Percentiles rank a stretch among this genome's conserved stretches.
These are phyloP conservation scores for Drosophila yakuba DNA, from an alignment of 1,140 invertebrate genomes.

Conservation along the genomic window DNA sequence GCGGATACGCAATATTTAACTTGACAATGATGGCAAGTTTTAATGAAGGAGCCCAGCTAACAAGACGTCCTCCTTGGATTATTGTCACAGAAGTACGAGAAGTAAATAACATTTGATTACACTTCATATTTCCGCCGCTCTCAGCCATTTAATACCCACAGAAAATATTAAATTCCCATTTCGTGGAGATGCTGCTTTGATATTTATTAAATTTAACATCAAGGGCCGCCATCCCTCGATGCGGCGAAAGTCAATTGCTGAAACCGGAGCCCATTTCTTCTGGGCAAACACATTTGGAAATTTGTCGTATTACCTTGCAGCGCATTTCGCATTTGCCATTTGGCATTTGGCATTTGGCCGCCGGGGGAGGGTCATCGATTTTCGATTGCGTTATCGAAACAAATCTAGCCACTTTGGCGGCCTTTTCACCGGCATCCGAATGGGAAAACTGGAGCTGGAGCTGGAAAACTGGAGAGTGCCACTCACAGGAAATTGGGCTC, in stretches of 20 bases:
- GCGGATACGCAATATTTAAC: constrained; percentile 44
- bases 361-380: constrained; percentile 57
- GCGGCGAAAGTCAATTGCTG: constrained; percentile 32
- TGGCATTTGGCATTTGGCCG: constrained; percentile 39
- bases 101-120: constrained; percentile 41
- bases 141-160: constrained; percentile 44
- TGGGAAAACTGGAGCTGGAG: constrained; percentile 6
- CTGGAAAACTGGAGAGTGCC: constrained; percentile 24
- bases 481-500: constrained; percentile 55
- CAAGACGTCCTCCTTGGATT: constrained; percentile 8
- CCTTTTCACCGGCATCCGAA: constrained; percentile 18
- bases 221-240: constrained; percentile 2
- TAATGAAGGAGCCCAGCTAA: constrained; percentile 4
- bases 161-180: constrained; percentile 54
- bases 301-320: constrained; percentile 54
- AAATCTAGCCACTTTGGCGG: constrained; percentile 61
- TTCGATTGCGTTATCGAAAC: constrained; percentile 66
- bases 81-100: constrained; percentile 11
- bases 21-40: constrained; percentile 12
- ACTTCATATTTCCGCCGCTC: constrained; percentile 10
- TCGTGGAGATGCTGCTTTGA: constrained; percentile 42
- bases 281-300: constrained; percentile 53
- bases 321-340: constrained; percentile 44
- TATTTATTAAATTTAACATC: constrained; percentile 74
- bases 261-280: constrained; percentile 50